These are phyloP conservation scores for Pitangus sulphuratus DNA, from an alignment of 2,797 vertebrate genomes.

Conservation along the genomic window DNA sequence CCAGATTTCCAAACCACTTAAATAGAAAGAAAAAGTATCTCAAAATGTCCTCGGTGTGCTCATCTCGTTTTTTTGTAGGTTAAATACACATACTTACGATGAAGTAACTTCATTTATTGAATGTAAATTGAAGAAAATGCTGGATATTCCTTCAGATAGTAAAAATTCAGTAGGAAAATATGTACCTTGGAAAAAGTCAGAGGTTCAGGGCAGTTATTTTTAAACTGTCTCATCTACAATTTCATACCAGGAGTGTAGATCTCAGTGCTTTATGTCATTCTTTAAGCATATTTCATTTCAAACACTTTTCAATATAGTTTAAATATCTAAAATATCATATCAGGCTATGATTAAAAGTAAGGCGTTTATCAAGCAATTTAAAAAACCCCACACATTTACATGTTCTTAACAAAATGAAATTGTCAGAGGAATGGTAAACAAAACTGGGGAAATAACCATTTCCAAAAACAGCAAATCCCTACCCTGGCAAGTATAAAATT, in stretches of 20 bases:
- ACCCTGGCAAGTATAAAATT: not conserved
- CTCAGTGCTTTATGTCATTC: not conserved
- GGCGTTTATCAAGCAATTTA: not conserved
- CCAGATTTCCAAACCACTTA: slow-evolving; percentile 86
- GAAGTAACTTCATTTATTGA: not conserved
- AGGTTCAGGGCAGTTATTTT: not conserved
- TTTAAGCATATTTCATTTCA: not conserved
- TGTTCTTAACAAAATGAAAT: not conserved
- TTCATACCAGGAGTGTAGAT: not conserved
- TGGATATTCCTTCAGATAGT: not conserved
- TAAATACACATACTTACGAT: not conserved
- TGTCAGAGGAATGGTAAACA: not conserved
- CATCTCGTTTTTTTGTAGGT: not conserved
- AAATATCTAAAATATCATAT: not conserved
- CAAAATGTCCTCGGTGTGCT: not conserved
- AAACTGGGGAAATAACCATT: not conserved
- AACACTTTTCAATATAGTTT: not conserved
- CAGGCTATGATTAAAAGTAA: not conserved
- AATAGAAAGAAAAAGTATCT: slow-evolving; percentile 20
- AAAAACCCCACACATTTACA: not conserved
- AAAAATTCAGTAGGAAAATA: not conserved
- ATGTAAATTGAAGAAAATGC: not conserved
- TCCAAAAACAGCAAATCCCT: slow-evolving; percentile 37
- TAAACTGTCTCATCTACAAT: not conserved
- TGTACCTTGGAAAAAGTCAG: not conserved